Evolutionary conservation across 1,140 invertebrate species (phyloP).

Genomic region (Drosophila bifasciata): DNA sequence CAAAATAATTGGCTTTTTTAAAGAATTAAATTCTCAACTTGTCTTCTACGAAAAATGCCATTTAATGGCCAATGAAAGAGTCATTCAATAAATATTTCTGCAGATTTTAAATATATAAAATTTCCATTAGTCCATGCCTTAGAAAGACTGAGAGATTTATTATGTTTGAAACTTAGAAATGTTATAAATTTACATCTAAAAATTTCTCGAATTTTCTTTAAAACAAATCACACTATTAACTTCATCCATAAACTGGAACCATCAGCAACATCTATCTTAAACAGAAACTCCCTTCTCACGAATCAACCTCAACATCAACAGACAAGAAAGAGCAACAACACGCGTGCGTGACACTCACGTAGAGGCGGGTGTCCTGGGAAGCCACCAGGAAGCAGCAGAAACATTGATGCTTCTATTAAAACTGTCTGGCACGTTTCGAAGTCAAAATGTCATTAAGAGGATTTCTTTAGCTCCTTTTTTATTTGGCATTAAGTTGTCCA

Average conservation of each 20-base stretch:
- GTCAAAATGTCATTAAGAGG: constrained; percentile 70
- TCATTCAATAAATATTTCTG: too few species aligned
- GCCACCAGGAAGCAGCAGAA: constrained; percentile 7
- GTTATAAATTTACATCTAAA: too few species aligned
- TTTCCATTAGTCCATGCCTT: too few species aligned
- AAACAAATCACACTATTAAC: neutral
- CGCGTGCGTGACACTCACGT: constrained; percentile 33
- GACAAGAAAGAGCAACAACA: constrained; percentile 21
- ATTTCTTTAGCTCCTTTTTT: neutral
- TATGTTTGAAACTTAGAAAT: too few species aligned
- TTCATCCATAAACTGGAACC: neutral
- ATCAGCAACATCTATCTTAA: neutral
- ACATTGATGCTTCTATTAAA: constrained; percentile 45
- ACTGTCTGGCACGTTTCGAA: constrained; percentile 53
- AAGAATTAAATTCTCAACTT: too few species aligned
- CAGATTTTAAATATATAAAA: too few species aligned
- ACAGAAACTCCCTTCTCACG: neutral
- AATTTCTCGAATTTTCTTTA: too few species aligned
- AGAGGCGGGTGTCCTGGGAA: neutral
- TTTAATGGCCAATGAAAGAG: too few species aligned
- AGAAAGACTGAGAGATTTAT: too few species aligned
- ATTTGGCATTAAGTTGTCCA: constrained; percentile 70
- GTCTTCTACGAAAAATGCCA: too few species aligned
- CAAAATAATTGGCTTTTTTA: too few species aligned
- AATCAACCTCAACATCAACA: constrained; percentile 21